Percentiles rank a stretch among this genome's conserved stretches.
Evolutionary conservation across 2,113 vertebrate genomes (phyloP).

Genomic region (Athene noctua): DNA sequence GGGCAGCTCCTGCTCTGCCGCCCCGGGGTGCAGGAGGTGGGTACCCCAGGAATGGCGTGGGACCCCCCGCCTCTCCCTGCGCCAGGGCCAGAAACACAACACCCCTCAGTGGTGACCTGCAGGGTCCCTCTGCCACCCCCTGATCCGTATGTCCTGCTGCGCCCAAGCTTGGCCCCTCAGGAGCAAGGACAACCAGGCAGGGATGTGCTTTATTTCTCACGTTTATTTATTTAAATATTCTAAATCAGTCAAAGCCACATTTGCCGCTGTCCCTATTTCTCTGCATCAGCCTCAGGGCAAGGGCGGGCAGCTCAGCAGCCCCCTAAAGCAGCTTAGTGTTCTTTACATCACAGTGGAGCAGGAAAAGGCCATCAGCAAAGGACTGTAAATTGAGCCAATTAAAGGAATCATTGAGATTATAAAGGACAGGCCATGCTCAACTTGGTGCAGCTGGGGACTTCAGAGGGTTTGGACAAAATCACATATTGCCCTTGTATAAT

Average conservation of each 20-base stretch:
- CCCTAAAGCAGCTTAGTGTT: neutral
- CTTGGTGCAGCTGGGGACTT: neutral
- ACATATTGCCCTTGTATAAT: too few species aligned
- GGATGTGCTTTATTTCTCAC: neutral
- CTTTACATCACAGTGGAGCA: neutral
- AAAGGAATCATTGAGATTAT: neutral
- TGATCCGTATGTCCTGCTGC: fast-evolving
- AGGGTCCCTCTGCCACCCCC: neutral
- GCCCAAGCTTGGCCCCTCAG: neutral
- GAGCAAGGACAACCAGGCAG: neutral
- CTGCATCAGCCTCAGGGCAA: neutral
- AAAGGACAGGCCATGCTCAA: neutral
- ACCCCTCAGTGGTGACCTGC: neutral
- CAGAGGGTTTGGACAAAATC: neutral
- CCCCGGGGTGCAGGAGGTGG: fast-evolving
- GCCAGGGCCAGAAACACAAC: fast-evolving
- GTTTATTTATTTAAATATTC: neutral
- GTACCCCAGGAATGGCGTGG: fast-evolving
- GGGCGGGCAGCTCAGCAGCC: neutral
- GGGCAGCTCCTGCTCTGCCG: neutral
- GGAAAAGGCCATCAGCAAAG: neutral
- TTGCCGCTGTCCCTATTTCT: neutral
- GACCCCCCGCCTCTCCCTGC: neutral
- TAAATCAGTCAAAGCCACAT: neutral
- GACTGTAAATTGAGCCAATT: neutral